A percentile compares a stretch with the other conserved stretches of the same genome.
Evolutionary conservation across 2,888 invertebrate species (phyloP).

Genomic region (Hypena proboscidalis): DNA sequence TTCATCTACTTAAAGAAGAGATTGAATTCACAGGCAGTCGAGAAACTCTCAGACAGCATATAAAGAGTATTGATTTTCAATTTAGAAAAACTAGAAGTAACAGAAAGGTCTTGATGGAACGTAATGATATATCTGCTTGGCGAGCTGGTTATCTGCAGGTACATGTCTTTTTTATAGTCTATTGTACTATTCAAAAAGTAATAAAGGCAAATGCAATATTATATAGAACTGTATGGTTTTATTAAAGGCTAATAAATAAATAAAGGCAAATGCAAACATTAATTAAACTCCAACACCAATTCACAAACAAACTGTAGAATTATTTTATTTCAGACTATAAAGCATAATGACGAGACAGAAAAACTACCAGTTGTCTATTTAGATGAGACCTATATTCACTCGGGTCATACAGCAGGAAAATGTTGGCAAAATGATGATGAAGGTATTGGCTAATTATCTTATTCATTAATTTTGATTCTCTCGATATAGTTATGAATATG

Average conservation of each 20-base stretch:
- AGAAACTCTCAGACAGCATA: background rate
- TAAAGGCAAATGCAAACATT: background rate
- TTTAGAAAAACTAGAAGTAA: background rate
- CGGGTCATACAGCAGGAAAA: background rate
- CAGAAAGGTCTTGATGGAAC: background rate
- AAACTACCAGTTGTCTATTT: constrained; percentile 1
- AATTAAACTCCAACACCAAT: too few relatives aligned
- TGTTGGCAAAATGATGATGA: constrained; percentile 1
- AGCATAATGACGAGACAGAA: too few relatives aligned
- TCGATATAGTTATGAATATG: too few relatives aligned
- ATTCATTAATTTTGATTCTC: too few relatives aligned
- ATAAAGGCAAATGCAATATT: too few relatives aligned
- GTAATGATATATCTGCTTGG: background rate
- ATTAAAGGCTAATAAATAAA: too few relatives aligned
- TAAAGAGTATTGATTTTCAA: background rate
- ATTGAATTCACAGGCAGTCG: background rate
- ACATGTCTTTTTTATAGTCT: too few relatives aligned
- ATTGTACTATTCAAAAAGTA: too few relatives aligned
- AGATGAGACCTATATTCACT: background rate
- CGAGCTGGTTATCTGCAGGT: background rate
- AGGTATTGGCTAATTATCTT: too few relatives aligned
- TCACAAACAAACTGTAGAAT: too few relatives aligned
- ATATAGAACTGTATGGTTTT: too few relatives aligned
- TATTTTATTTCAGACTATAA: too few relatives aligned
- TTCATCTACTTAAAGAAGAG: background rate